Evolutionary conservation across 2,797 vertebrate genomes (phyloP), one percentile per base, ranked within the genome.

Genomic region (Nyctalus aviator): DNA sequence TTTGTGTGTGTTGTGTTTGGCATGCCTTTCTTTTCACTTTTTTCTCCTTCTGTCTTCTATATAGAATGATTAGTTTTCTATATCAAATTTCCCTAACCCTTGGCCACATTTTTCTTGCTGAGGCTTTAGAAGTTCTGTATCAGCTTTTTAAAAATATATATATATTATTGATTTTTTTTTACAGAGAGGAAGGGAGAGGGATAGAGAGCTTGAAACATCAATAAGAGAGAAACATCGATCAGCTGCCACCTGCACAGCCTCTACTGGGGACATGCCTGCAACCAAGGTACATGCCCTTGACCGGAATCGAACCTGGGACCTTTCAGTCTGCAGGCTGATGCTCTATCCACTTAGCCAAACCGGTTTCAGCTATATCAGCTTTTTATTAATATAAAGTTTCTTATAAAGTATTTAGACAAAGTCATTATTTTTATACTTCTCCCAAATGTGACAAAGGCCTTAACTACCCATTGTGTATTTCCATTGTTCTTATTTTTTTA

Each of bases 371-470:
- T 62, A 21, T 53, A 30, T 90, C 64, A 48, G 21, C 73, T 84
- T 95, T 95, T 94, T 23, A 71, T 78, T 88, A 82, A 73, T 37
- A 82, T 53, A 78, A 93, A 95, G 23, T 87, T 71, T 48, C 17
- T 59, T 90, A 55, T 55, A 41, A 91, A 55, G 25, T 32, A 82
- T 50, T 81, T 48, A 69, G 77, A 84, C 17, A 71, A 75, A 79
- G 30, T n/a, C 11, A 68, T 84, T 84, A 27, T 75, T 94, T 71
- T 41, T 66, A 90, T 12, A 6, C 37, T n/a, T 90, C 64, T 57
- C 57, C 30, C 48, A 85, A 88, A 77, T 12, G 18, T 17, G 7
- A 68, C 30, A 86, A 92, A 78, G 55, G 13, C 3, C 41, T 89
- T 64, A 84, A 3, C 3, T 66, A 79, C 18, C 13, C 14, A 71